phyloP scores from a whole-genome alignment of 2,113 vertebrate species.

The Dromas ardeola region DNA sequence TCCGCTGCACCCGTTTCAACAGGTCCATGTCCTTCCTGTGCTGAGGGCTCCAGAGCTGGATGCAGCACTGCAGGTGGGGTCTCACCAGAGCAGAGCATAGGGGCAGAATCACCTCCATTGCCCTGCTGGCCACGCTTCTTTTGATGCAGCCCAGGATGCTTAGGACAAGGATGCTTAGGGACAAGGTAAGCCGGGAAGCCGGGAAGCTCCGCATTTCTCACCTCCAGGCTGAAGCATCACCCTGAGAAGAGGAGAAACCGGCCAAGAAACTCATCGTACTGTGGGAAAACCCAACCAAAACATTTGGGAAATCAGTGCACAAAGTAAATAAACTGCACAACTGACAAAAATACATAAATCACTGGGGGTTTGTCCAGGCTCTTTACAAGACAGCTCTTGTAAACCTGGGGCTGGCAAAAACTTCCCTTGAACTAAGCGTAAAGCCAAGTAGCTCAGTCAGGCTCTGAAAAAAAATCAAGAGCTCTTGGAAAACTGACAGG shows the following conservation, averaged over 20 bases:
- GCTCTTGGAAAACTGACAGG: accelerated
- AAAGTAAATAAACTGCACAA: not conserved
- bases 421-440: not conserved
- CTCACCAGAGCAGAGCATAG: too few species aligned
- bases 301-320: not conserved
- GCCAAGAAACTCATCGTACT: not conserved
- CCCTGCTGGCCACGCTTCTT: too few species aligned
- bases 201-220: not conserved
- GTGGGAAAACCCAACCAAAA: not conserved
- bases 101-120: too few species aligned
- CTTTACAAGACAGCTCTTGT: not conserved
- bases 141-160: too few species aligned
- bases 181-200: accelerated
- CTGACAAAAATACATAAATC: not conserved
- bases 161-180: not conserved
- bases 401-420: not conserved
- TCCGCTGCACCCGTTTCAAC: too few species aligned
- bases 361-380: not conserved
- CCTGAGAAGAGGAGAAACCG: not conserved
- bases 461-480: not conserved
- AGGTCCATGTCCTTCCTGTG: too few species aligned
- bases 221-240: accelerated
- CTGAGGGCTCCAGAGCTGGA: too few species aligned
- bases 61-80: too few species aligned
- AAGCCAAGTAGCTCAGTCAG: accelerated